Evolutionary conservation across 2,113 vertebrate genomes (phyloP).

Genomic region (Natator depressus): DNA sequence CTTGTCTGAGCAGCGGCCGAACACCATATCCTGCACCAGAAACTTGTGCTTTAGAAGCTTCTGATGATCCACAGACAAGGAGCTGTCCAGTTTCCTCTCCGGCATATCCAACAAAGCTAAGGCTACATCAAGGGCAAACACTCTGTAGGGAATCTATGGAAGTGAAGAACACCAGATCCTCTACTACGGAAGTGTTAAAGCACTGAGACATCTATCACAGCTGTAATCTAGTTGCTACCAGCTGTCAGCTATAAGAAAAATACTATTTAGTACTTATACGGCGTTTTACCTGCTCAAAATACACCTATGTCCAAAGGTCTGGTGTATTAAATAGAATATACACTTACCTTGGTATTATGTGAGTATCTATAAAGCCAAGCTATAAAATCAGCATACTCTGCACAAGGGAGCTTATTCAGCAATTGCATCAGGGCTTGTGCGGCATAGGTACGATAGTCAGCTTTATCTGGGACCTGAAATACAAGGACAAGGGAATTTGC

Average conservation of each 20-base stretch:
- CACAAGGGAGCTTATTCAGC: conserved; percentile 78
- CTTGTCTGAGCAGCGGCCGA: conserved; percentile 85
- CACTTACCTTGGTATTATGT: conserved; percentile 82
- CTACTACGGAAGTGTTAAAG: not conserved
- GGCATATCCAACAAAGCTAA: conserved; percentile 88
- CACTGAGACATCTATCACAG: not conserved
- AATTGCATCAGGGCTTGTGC: conserved; percentile 86
- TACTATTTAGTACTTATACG: rapidly evolving
- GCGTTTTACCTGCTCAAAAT: not conserved
- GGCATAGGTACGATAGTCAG: conserved; percentile 85
- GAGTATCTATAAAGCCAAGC: conserved; percentile 89
- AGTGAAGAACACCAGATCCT: not conserved
- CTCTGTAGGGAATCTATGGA: conserved; percentile 82
- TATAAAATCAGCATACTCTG: conserved; percentile 86
- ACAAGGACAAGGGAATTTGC: not conserved
- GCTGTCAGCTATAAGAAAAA: not conserved
- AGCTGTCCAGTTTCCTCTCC: conserved; percentile 75
- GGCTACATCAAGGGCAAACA: conserved; percentile 91
- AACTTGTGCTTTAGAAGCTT: conserved; percentile 86
- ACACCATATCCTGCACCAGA: conserved; percentile 88
- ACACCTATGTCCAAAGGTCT: not conserved
- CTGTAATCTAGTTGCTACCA: not conserved
- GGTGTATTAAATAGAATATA: not conserved
- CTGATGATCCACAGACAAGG: conserved; percentile 74
- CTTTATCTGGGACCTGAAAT: conserved; percentile 92